Evolutionary conservation across 1,140 invertebrate species (phyloP).

Genomic region (Drosophila grimshawi): DNA sequence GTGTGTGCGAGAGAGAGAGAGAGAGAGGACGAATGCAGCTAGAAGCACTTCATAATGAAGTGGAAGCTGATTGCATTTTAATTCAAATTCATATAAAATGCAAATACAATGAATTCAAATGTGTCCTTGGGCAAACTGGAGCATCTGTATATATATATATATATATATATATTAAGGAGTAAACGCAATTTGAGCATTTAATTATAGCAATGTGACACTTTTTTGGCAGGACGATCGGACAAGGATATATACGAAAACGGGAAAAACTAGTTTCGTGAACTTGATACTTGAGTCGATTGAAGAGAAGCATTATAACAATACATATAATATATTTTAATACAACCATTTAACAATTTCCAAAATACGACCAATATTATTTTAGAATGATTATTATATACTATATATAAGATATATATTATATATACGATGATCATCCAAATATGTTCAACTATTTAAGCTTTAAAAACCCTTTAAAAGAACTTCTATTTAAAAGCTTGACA

Average conservation of each 20-base stretch:
- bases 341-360: too few relatives aligned
- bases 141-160: slow-evolving; percentile 47
- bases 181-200: slow-evolving; percentile 64
- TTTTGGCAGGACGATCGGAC: neutral
- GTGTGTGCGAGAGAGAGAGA: neutral
- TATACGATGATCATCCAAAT: too few relatives aligned
- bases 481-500: too few relatives aligned
- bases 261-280: slow-evolving; percentile 4
- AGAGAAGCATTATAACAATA: too few relatives aligned
- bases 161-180: slow-evolving; percentile 35
- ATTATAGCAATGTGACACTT: slow-evolving; percentile 64
- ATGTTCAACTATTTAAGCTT: too few relatives aligned
- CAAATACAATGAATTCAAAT: slow-evolving; percentile 1
- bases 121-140: slow-evolving; percentile 47
- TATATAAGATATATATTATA: too few relatives aligned
- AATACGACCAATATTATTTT: too few relatives aligned
- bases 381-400: too few relatives aligned
- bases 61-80: slow-evolving; percentile 68
- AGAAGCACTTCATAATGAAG: slow-evolving; percentile 46
- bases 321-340: too few relatives aligned
- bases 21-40: neutral
- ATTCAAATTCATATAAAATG: slow-evolving; percentile 16
- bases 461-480: too few relatives aligned
- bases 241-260: slow-evolving; percentile 21
- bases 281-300: too few relatives aligned